Conservation (phyloP, 2,888 invertebrate species). For the Temnothorax rugatulus region DNA sequence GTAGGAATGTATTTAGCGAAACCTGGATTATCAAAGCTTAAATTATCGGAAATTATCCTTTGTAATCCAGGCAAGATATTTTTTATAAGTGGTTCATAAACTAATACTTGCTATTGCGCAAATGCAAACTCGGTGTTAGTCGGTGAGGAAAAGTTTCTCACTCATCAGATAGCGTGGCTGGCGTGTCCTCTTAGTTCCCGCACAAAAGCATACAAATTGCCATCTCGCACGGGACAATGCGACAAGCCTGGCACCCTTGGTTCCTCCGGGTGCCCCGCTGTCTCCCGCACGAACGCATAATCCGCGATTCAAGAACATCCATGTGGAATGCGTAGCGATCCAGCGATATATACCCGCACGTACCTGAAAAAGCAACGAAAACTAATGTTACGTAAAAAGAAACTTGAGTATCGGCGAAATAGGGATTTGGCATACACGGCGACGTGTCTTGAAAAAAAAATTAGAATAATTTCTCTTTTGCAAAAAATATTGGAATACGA, state of each 20-base stretch:
- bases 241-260: conserved; percentile 68
- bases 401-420: background rate
- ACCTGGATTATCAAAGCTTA: too few species aligned
- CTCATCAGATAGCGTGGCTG: conserved; percentile 77
- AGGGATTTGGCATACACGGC: background rate
- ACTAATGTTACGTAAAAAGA: conserved; percentile 8
- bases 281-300: conserved; percentile 50
- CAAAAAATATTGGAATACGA: background rate
- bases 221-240: conserved; percentile 76
- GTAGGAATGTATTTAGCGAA: background rate
- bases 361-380: conserved; percentile 4
- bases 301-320: conserved; percentile 59
- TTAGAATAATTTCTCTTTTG: background rate
- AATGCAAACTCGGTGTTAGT: conserved; percentile 22
- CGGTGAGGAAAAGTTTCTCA: conserved; percentile 73
- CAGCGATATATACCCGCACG: conserved; percentile 19
- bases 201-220: conserved; percentile 80
- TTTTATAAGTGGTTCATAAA: background rate
- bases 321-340: conserved; percentile 44
- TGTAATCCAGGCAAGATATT: background rate
- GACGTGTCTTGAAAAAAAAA: background rate
- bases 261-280: conserved; percentile 63
- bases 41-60: background rate
- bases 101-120: background rate
- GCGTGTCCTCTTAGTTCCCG: conserved; percentile 73